These are phyloP conservation scores for Hetaerina americana DNA, from an alignment of 1,140 invertebrate genomes.

Conservation along the genomic window DNA sequence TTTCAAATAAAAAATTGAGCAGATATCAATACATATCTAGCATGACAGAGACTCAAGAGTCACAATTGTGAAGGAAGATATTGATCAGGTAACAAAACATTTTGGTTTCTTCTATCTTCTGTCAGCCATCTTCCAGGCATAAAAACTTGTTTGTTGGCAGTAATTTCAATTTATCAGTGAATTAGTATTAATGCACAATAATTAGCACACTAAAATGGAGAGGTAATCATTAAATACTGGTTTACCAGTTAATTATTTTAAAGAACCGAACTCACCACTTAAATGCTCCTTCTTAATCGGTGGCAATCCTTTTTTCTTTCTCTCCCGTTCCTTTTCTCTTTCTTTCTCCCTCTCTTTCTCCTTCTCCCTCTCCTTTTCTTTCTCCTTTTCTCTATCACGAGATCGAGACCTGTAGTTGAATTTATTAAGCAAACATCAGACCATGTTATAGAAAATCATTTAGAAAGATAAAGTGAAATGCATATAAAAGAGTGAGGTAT, in stretches of 20 bases:
- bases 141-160: too few species aligned
- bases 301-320: constrained; percentile 78
- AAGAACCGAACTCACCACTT: constrained; percentile 43
- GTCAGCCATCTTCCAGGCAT: too few species aligned
- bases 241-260: neutral
- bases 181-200: too few species aligned
- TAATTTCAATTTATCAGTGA: too few species aligned
- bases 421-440: constrained; percentile 11
- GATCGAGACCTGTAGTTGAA: constrained; percentile 25
- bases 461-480: neutral
- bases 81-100: too few species aligned
- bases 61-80: too few species aligned
- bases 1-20: neutral
- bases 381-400: constrained; percentile 26
- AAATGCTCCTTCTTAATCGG: constrained; percentile 73
- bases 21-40: too few species aligned
- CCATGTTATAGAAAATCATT: too few species aligned
- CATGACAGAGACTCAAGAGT: too few species aligned
- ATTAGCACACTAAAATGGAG: too few species aligned
- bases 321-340: constrained; percentile 59
- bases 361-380: constrained; percentile 39
- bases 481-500: too few species aligned
- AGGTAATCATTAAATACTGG: neutral
- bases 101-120: too few species aligned
- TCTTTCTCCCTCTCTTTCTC: constrained; percentile 54